Evolutionary conservation across 2,888 invertebrate species (phyloP), one percentile per base, ranked within the genome.

Genomic region (Syritta pipiens): DNA sequence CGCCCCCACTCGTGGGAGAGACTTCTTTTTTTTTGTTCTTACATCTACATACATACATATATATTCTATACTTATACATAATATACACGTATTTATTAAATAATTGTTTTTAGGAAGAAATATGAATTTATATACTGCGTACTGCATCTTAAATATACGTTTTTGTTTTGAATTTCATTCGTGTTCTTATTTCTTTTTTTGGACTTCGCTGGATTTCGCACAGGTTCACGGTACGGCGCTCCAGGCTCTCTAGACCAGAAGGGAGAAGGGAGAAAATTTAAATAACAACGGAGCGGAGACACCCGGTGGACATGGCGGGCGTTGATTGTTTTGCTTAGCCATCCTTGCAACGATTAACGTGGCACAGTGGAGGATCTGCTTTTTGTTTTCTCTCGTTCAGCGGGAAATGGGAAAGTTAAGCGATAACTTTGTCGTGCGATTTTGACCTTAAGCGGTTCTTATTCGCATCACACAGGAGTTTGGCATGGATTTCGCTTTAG

Each of bases 331-430:
- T 40, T 65, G 71, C 24, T 71, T 46, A 72, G 51, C 44, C 72
- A 74, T 74, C 74, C 74, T 57, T 74, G 60, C 30, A 67, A 40
- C 57, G 57, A 68, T 37, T 51, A 32, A 30, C 44, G 24, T 72
- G 49, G 30, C 30, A 30, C 19, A 17, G 10, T 24, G 7, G 19
- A 19, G 53, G 19, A 59, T 49, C 60, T 44, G 22, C 57, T 12
- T 19, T 22, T 22, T 68, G 5, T 26, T 40, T 22, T n/a, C 14
- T 49, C 19, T 20, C 22, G n/a, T 35, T 19, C 12, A 44, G 60
- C 26, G 24, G 65, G 67, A 79, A 79, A 72, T 79, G 42, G 57
- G 46, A 79, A 79, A 79, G 79, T 79, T 79, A 67, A 79, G 62
- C 55, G 59, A 37, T 55, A 77, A 77, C 53, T 77, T 77, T 46